These are phyloP conservation scores for Bombus difficillimus DNA, from an alignment of 1,140 invertebrate genomes.

Conservation along the genomic window DNA sequence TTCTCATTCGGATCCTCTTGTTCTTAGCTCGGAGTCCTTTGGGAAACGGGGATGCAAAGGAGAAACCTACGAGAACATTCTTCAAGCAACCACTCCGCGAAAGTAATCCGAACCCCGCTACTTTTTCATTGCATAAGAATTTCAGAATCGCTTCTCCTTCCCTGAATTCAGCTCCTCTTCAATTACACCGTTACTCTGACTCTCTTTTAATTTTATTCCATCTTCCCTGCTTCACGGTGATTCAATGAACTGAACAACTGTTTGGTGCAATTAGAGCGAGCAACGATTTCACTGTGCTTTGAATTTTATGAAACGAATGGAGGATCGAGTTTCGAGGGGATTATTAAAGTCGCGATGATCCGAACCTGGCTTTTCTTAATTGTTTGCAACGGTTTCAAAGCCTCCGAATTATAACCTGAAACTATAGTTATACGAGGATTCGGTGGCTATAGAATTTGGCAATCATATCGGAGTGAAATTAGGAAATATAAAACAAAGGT, in stretches of 20 bases:
- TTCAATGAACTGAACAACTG: too few species aligned
- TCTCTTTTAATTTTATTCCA: background rate
- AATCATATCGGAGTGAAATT: too few species aligned
- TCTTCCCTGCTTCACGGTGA: background rate
- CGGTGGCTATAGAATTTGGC: too few species aligned
- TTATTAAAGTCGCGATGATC: too few species aligned
- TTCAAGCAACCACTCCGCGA: background rate
- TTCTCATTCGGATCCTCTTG: background rate
- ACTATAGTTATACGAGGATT: too few species aligned
- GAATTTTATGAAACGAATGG: too few species aligned
- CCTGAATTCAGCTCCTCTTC: background rate
- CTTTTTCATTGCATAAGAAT: background rate
- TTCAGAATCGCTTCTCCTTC: background rate
- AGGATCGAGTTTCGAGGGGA: too few species aligned
- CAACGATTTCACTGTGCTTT: background rate
- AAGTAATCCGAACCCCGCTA: background rate
- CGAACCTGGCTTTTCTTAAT: too few species aligned
- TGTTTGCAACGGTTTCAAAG: too few species aligned
- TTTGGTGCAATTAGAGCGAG: background rate
- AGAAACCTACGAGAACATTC: conserved; percentile 15
- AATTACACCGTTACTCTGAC: background rate
- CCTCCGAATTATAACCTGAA: too few species aligned
- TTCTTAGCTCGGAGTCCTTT: conserved; percentile 9
- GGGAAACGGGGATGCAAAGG: conserved; percentile 26
- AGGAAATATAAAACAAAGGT: too few species aligned